A percentile compares a stretch with the other conserved stretches of the same genome.
Evolutionary conservation across 2,113 vertebrate genomes (phyloP).

Genomic region (Channa maculata): DNA sequence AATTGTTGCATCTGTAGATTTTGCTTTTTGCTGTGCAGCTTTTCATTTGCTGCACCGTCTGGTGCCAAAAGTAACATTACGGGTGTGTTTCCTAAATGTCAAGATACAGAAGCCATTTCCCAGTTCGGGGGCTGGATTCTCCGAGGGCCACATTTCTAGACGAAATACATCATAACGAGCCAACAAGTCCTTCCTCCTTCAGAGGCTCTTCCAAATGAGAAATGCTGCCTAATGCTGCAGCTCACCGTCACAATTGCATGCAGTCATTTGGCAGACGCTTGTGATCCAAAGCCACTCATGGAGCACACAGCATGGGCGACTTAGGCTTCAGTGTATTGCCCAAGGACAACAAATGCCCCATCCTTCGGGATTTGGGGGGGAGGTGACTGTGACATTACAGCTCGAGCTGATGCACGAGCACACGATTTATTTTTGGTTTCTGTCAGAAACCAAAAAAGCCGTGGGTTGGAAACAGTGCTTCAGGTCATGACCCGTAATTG

Average conservation of each 20-base stretch:
- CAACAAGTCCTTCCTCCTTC: conserved; percentile 29
- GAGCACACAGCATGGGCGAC: too few relatives aligned
- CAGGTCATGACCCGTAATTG: neutral
- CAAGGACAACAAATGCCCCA: too few relatives aligned
- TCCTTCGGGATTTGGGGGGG: too few relatives aligned
- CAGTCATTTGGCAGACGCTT: too few relatives aligned
- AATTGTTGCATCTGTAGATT: conserved; percentile 1
- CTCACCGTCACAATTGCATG: neutral
- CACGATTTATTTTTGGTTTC: too few relatives aligned
- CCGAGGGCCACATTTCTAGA: conserved; percentile 46
- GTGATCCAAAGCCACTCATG: too few relatives aligned
- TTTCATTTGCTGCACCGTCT: conserved; percentile 30
- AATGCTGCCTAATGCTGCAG: neutral
- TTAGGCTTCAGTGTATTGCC: too few relatives aligned
- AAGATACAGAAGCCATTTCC: conserved; percentile 60
- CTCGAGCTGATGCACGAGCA: neutral
- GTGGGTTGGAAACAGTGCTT: neutral
- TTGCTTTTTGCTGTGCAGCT: conserved; percentile 15
- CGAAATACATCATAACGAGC: conserved; percentile 45
- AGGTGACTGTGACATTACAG: neutral
- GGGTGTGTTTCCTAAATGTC: conserved; percentile 60
- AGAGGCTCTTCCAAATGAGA: conserved; percentile 22
- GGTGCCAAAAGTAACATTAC: conserved; percentile 52
- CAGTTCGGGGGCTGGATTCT: conserved; percentile 43
- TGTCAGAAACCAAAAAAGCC: too few relatives aligned